A percentile compares a stretch with the other conserved stretches of the same genome.
Evolutionary conservation across 2,113 vertebrate genomes (phyloP).

Genomic region (Hemicordylus capensis): DNA sequence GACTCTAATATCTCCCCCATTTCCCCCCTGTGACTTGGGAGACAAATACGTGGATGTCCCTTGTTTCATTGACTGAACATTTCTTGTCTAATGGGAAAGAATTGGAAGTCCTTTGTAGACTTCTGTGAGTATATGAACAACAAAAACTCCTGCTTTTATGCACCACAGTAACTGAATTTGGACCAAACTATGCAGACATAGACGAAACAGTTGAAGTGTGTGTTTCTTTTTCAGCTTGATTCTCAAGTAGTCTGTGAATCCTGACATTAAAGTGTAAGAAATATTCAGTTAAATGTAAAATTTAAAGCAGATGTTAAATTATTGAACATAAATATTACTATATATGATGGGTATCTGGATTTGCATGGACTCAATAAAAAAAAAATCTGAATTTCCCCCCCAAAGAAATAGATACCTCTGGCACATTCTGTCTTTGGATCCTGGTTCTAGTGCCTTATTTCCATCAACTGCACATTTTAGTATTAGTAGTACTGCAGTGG

Average conservation of each 20-base stretch:
- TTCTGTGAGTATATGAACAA: background rate
- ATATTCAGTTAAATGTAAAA: background rate
- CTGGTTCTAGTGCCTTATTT: background rate
- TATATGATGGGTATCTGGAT: too few relatives aligned
- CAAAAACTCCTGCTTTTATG: background rate
- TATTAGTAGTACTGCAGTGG: too few relatives aligned
- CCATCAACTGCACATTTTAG: too few relatives aligned
- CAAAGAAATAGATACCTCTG: too few relatives aligned
- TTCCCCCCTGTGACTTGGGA: background rate
- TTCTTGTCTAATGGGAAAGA: background rate
- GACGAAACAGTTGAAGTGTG: background rate
- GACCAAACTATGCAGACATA: background rate
- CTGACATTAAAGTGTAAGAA: background rate
- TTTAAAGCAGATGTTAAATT: background rate
- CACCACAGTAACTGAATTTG: background rate
- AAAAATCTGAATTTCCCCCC: too few relatives aligned
- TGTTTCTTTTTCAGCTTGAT: background rate
- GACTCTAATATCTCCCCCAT: background rate
- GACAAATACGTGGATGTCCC: background rate
- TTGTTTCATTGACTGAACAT: too few relatives aligned
- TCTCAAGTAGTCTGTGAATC: background rate
- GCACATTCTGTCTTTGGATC: too few relatives aligned
- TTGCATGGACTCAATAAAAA: too few relatives aligned
- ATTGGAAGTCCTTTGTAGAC: background rate
- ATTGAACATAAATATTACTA: background rate